These are phyloP conservation scores for Agrochola circellaris DNA, from an alignment of 2,888 invertebrate genomes.

Conservation along the genomic window DNA sequence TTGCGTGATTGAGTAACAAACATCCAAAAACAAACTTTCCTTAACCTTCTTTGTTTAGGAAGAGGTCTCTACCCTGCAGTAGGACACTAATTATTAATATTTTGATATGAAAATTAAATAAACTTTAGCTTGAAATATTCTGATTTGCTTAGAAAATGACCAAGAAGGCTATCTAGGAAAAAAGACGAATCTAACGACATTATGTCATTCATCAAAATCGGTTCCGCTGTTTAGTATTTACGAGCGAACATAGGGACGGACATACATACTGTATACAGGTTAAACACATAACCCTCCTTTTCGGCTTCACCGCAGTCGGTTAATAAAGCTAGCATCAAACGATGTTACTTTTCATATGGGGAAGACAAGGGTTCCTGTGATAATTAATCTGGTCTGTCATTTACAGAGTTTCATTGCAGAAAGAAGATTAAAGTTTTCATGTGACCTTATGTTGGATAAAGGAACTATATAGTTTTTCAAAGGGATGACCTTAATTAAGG, in stretches of 20 bases:
- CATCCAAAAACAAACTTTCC: no score
- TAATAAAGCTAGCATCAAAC: background rate
- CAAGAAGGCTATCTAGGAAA: no score
- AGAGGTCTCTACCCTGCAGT: no score
- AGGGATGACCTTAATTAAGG: background rate
- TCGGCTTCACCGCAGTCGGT: background rate
- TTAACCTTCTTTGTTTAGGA: no score
- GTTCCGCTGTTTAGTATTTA: no score
- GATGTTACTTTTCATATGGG: background rate
- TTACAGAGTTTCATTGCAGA: background rate
- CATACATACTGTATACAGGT: no score
- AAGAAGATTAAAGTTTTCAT: background rate
- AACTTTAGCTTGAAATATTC: background rate
- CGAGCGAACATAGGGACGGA: no score
- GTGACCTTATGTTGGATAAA: background rate
- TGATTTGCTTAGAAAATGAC: background rate
- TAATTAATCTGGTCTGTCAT: background rate
- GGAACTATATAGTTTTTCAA: background rate
- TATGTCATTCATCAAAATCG: no score
- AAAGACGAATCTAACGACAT: no score
- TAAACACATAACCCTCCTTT: no score
- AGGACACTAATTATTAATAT: background rate
- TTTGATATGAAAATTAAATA: background rate
- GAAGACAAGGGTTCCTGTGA: background rate
- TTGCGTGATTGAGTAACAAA: no score